A percentile compares a stretch with the other conserved stretches of the same genome.
Evolutionary conservation across 2,888 invertebrate genomes (phyloP).

Genomic region (Xiphydria camelus): DNA sequence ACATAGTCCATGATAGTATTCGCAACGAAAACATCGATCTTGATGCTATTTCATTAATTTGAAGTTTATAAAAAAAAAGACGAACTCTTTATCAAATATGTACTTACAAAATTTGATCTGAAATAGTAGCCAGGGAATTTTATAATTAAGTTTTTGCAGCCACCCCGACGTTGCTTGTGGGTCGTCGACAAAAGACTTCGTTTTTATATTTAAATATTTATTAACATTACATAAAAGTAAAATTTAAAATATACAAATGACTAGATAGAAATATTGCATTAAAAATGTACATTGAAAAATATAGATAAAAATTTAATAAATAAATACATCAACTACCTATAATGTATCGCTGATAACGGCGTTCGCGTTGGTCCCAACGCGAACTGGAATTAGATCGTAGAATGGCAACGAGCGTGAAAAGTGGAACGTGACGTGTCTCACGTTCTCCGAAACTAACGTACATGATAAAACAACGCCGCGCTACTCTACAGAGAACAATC

Average conservation of each 20-base stretch:
- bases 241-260: constrained; percentile 56
- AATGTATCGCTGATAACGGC: constrained; percentile 21
- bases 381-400: constrained; percentile 26
- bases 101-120: too few species aligned
- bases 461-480: background rate
- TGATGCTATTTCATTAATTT: too few species aligned
- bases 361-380: constrained; percentile 9
- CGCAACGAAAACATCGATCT: too few species aligned
- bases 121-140: too few species aligned
- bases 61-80: too few species aligned
- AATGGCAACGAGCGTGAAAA: constrained; percentile 29
- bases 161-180: too few species aligned
- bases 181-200: constrained; percentile 22
- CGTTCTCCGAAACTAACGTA: background rate
- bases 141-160: too few species aligned
- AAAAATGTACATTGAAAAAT: constrained; percentile 57
- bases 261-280: constrained; percentile 58
- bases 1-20: too few species aligned
- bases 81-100: too few species aligned
- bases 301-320: constrained; percentile 48
- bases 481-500: background rate
- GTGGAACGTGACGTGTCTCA: background rate
- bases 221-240: constrained; percentile 57
- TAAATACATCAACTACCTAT: constrained; percentile 48
- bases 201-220: constrained; percentile 50